Evolutionary conservation across 2,888 invertebrate genomes (phyloP).

Genomic region (Lasioglossum zephyrum): DNA sequence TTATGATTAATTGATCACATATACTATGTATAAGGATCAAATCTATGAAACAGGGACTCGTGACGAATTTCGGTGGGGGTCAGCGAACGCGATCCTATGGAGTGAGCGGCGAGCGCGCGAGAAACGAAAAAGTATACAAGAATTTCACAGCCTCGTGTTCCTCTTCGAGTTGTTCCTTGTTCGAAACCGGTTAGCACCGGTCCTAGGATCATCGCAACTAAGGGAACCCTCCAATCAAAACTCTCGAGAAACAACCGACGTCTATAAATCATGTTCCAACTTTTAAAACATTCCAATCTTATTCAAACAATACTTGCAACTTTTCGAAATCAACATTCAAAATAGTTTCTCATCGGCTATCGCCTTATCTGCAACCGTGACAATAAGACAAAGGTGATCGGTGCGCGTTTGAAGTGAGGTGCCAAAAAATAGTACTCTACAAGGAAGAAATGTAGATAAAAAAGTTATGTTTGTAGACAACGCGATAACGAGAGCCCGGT

Average conservation of each 20-base stretch:
- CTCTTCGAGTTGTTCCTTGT: slow-evolving; percentile 14
- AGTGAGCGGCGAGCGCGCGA: not conserved
- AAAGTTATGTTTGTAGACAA: not conserved
- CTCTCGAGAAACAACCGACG: not conserved
- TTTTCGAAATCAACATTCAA: not conserved
- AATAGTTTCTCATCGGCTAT: not conserved
- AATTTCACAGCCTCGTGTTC: slow-evolving; percentile 46
- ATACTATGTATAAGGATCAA: not conserved
- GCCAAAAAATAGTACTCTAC: not conserved
- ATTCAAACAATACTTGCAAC: not conserved
- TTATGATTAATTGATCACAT: not conserved
- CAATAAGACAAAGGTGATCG: not conserved
- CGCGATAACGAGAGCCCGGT: not conserved
- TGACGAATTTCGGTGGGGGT: not conserved
- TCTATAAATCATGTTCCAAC: not conserved
- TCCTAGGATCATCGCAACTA: slow-evolving; percentile 3
- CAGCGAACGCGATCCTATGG: not conserved
- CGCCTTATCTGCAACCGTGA: not conserved
- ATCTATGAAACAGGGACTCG: not conserved
- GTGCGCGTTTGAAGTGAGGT: not conserved
- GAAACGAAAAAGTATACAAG: slow-evolving; percentile 12
- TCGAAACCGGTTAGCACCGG: not conserved
- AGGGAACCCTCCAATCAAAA: not conserved
- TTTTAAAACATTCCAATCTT: not conserved
- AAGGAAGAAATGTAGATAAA: not conserved